Base-by-base conservation (phyloP, 2,113 vertebrate genomes). In the Vimba vimba region DNA sequence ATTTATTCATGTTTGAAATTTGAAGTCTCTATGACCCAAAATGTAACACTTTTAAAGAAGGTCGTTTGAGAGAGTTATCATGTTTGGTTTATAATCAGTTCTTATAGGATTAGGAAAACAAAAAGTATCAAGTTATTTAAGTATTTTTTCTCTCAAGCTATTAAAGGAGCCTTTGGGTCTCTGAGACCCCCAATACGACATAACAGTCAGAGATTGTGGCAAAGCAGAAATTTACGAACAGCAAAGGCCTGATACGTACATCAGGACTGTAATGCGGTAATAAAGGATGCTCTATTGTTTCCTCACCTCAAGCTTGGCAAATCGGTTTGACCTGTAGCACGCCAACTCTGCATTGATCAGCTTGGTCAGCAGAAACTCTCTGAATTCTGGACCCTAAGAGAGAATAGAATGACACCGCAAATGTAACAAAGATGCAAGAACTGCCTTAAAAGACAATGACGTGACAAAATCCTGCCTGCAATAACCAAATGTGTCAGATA, bases 251-350 rank as follows among this genome's bases (percentile, higher is more conserved):
- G 39, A 43, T 43, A 9, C 1, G 13, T 27, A 47, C 30, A 36
- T 71, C 4, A 79, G 30, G 13, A 43, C 43, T 82, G 23, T 33
- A 47, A 25, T 85, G 55, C 5, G 52, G 66, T 81, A 69, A 52
- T 69, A 82, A 52, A 33, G 1, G 45, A n/a, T 6, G 73, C 66
- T 84, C 36, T 33, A 9, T 84, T 86, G 50, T 30, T 13, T 74
- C 45, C 91, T 94, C 92, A 98, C 98, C 97, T 99, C 97, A 88
- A 99, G 95, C 62, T 96, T 97, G 0, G 98, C 96, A 79, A 99
- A 99, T 90, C 98, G 97, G 87, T 98, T 97, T 0, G 97, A 97
- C 92, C 97, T 98, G 95, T 97, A 99, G 92, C 97, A 98, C 52
- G 97, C 96, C 0, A 96, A 92, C 93, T 99, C 98, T 0, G 96